These are phyloP conservation scores for Acrocyrtus sp. DNA, from an alignment of 2,888 invertebrate species.

Conservation along the genomic window DNA sequence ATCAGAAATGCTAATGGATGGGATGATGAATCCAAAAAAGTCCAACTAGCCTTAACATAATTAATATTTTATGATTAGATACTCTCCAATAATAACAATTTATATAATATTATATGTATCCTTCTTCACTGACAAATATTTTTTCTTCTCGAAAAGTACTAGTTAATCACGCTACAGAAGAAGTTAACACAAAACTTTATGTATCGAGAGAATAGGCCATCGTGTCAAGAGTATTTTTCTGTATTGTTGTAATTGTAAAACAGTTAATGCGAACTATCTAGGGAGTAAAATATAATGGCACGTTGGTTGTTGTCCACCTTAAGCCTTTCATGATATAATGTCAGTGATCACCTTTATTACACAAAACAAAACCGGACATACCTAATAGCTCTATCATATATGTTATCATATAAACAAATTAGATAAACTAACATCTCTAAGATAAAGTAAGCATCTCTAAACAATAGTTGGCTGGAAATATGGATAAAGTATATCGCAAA, in stretches of 20 bases:
- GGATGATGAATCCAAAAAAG: slow-evolving; percentile 42
- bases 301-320: slow-evolving; percentile 47
- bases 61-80: too few relatives aligned
- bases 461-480: too few relatives aligned
- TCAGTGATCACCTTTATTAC: slow-evolving; percentile 45
- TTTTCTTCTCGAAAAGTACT: slow-evolving; percentile 14
- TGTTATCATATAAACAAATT: too few relatives aligned
- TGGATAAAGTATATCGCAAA: too few relatives aligned
- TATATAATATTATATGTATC: slow-evolving; percentile 1
- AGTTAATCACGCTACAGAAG: slow-evolving; percentile 28
- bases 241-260: slow-evolving; percentile 26
- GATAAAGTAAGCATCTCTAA: too few relatives aligned
- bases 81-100: neutral
- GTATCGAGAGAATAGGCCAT: slow-evolving; percentile 10
- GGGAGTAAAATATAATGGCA: slow-evolving; percentile 27
- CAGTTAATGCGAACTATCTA: too few relatives aligned
- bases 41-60: slow-evolving; percentile 27
- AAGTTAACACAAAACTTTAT: neutral
- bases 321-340: slow-evolving; percentile 48
- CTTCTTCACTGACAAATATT: slow-evolving; percentile 28
- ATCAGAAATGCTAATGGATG: slow-evolving; percentile 47
- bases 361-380: too few relatives aligned
- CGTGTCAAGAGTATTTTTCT: slow-evolving; percentile 46
- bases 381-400: too few relatives aligned
- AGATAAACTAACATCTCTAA: too few relatives aligned